Evolutionary conservation across 2,113 vertebrate species (phyloP).

Genomic region (Pogona vitticeps): DNA sequence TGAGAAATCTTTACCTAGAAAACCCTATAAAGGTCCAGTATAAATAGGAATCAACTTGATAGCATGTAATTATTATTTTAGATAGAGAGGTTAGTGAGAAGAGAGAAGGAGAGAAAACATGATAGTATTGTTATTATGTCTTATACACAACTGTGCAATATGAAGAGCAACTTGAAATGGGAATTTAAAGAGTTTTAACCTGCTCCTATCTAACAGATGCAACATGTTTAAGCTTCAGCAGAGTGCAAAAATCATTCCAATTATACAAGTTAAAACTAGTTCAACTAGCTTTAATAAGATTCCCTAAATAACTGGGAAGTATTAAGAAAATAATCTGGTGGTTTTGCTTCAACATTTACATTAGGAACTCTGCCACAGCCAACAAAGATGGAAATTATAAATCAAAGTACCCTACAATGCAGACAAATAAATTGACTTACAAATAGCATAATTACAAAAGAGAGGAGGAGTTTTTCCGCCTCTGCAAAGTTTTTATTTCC

Average conservation of each 20-base stretch:
- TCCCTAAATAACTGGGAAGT: constrained; percentile 62
- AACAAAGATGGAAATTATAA: constrained; percentile 16
- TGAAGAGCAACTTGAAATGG: constrained; percentile 54
- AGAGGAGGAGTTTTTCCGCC: background rate
- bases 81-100: background rate
- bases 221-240: constrained; percentile 64
- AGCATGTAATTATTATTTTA: too few relatives aligned
- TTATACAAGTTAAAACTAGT: constrained; percentile 71
- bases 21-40: too few relatives aligned
- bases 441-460: background rate
- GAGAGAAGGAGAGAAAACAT: background rate
- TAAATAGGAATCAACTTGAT: too few relatives aligned
- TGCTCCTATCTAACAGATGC: constrained; percentile 65
- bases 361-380: background rate
- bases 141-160: constrained; percentile 35
- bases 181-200: constrained; percentile 61
- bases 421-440: background rate
- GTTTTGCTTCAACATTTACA: constrained; percentile 25
- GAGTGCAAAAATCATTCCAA: constrained; percentile 68
- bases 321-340: constrained; percentile 39
- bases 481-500: background rate
- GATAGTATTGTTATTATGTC: constrained; percentile 34
- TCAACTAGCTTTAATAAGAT: constrained; percentile 62
- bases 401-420: background rate
- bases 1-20: too few relatives aligned